Evolutionary conservation across 2,888 invertebrate genomes (phyloP), one percentile per base, ranked within the genome.

Genomic region (Nematopogon swammerdamellus): DNA sequence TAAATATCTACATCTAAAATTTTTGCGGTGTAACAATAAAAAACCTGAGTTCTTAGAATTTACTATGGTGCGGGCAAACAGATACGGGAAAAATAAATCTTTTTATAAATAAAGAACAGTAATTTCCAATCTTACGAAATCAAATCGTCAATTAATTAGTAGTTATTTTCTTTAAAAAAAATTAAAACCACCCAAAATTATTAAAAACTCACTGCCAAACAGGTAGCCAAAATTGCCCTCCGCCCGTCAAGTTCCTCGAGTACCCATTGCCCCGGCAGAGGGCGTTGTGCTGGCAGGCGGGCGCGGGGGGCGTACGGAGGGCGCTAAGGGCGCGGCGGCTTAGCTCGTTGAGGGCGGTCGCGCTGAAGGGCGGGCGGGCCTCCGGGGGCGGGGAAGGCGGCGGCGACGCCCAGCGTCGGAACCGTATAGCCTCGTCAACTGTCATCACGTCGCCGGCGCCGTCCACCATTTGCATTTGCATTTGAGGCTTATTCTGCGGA

Each of bases 121-220:
- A n/a, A n/a, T n/a, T n/a, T n/a, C n/a, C n/a, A n/a, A n/a, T n/a
- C n/a, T n/a, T n/a, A n/a, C n/a, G n/a, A n/a, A n/a, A n/a, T n/a
- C n/a, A n/a, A n/a, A n/a, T n/a, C n/a, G n/a, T n/a, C n/a, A n/a
- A n/a, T n/a, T n/a, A n/a, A n/a, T n/a, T n/a, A n/a, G n/a, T n/a
- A n/a, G n/a, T n/a, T n/a, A n/a, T n/a, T n/a, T n/a, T n/a, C n/a
- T n/a, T n/a, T n/a, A n/a, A n/a, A n/a, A n/a, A n/a, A n/a, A n/a
- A n/a, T n/a, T n/a, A n/a, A n/a, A n/a, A n/a, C n/a, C n/a, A n/a
- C n/a, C n/a, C n/a, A n/a, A n/a, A n/a, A n/a, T n/a, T n/a, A n/a
- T n/a, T n/a, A 48, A 45, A 18, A 53, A 71, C 70, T 70, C 75
- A 89, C 90, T 89, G 87, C 88, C 89, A 90, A 53, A 90, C 76